These are phyloP conservation scores for Lepidurus apus DNA, from an alignment of 1,140 invertebrate species.

Conservation along the genomic window DNA sequence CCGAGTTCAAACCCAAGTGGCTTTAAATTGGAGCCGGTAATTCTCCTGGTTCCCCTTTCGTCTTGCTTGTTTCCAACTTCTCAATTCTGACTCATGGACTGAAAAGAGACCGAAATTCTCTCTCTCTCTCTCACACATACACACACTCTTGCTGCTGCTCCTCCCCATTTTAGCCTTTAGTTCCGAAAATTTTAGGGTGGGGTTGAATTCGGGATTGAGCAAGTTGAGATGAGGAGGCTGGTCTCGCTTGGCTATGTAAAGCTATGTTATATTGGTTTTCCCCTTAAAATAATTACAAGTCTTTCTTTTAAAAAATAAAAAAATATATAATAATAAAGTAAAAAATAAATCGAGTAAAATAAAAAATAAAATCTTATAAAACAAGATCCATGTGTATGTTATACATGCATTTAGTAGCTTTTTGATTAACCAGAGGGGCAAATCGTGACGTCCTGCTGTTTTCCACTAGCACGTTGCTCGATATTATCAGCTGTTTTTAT, in stretches of 20 bases:
- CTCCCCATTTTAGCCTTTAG: background rate
- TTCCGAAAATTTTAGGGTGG: background rate
- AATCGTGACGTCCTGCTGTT: slow-evolving; percentile 16
- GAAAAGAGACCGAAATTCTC: background rate
- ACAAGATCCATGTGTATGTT: background rate
- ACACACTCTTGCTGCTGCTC: background rate
- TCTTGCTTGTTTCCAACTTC: background rate
- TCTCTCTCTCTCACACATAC: background rate
- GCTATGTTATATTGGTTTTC: no score
- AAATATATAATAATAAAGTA: no score
- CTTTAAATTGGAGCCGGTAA: slow-evolving; percentile 21
- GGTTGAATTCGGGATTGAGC: background rate
- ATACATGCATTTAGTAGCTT: background rate
- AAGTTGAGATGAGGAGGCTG: background rate
- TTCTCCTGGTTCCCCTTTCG: background rate
- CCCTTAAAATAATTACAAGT: no score
- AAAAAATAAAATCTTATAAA: no score
- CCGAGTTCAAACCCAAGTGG: slow-evolving; percentile 18
- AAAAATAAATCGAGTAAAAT: no score
- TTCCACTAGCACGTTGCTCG: background rate
- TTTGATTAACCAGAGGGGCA: background rate
- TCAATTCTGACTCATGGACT: slow-evolving; percentile 1
- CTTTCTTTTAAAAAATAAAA: no score
- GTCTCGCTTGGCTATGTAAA: no score
- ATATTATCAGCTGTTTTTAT: slow-evolving; percentile 6